A percentile compares a stretch with the other conserved stretches of the same genome.
Evolutionary conservation across 2,113 vertebrate species (phyloP).

Genomic region (Hyperoodon ampullatus): DNA sequence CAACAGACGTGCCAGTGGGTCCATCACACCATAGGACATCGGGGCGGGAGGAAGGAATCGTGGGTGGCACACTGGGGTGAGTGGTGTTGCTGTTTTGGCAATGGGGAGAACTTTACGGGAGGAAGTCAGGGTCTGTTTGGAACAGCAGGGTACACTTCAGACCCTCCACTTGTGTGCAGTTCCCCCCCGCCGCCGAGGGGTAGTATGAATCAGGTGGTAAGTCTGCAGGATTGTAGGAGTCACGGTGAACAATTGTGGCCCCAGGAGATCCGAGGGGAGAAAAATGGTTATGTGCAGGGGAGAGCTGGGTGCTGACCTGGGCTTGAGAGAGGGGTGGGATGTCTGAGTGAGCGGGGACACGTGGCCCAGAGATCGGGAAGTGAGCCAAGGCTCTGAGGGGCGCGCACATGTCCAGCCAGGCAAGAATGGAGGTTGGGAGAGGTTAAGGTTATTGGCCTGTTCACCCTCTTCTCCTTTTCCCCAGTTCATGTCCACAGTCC

Average conservation of each 20-base stretch:
- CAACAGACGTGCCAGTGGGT: neutral
- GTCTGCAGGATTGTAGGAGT: neutral
- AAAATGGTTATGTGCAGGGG: too few relatives aligned
- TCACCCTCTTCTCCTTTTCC: neutral
- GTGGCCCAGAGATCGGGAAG: neutral
- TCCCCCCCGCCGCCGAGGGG: neutral
- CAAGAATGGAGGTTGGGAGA: neutral
- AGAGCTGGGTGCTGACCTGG: neutral
- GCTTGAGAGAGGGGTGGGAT: neutral
- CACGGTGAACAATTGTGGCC: neutral
- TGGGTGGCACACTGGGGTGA: neutral
- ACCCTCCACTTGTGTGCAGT: neutral
- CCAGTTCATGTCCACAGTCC: neutral
- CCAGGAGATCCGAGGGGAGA: neutral
- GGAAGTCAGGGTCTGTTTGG: neutral
- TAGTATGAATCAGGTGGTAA: fast-evolving
- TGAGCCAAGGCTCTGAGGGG: neutral
- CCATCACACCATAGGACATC: neutral
- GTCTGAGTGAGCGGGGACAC: neutral
- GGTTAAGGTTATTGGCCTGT: neutral
- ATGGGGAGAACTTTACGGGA: neutral
- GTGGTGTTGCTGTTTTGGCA: neutral
- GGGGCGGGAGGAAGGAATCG: neutral
- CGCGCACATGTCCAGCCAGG: fast-evolving
- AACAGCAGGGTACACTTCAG: neutral